Conservation (phyloP, 2,113 vertebrate genomes). For the mouse (Mus musculus) region DNA sequence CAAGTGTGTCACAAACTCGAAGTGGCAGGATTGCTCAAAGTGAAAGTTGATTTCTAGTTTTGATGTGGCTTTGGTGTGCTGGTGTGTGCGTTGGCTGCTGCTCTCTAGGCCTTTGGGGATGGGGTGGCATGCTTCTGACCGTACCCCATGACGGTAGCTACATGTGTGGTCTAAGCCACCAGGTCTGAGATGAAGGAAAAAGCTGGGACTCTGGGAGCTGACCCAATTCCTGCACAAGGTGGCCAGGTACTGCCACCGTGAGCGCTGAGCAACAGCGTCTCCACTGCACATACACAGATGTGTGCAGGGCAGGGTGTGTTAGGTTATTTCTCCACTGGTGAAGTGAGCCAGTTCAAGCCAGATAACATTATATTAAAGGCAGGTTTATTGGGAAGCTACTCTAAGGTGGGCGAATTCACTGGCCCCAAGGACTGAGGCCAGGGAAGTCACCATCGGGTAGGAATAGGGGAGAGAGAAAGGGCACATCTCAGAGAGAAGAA, state of each 20-base stretch:
- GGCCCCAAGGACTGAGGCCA: too few relatives aligned
- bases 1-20: neutral
- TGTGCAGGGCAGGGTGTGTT: neutral
- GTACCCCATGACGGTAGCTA: rapidly evolving
- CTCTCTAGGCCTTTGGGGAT: neutral
- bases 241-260: neutral
- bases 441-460: too few relatives aligned
- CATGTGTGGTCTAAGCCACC: rapidly evolving
- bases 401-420: too few relatives aligned
- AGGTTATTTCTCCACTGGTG: too few relatives aligned
- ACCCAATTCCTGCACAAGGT: neutral
- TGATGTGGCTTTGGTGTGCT: rapidly evolving
- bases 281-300: neutral
- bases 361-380: too few relatives aligned
- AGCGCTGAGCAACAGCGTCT: rapidly evolving
- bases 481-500: too few relatives aligned
- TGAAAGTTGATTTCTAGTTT: rapidly evolving
- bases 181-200: neutral
- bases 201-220: neutral
- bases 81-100: rapidly evolving
- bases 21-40: too few relatives aligned
- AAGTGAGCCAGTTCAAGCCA: too few relatives aligned
- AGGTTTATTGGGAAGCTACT: too few relatives aligned
- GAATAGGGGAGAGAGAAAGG: too few relatives aligned
- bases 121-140: rapidly evolving